Conservation (phyloP, 2,888 invertebrate species). For the Sphaerophoria rueppellii region DNA sequence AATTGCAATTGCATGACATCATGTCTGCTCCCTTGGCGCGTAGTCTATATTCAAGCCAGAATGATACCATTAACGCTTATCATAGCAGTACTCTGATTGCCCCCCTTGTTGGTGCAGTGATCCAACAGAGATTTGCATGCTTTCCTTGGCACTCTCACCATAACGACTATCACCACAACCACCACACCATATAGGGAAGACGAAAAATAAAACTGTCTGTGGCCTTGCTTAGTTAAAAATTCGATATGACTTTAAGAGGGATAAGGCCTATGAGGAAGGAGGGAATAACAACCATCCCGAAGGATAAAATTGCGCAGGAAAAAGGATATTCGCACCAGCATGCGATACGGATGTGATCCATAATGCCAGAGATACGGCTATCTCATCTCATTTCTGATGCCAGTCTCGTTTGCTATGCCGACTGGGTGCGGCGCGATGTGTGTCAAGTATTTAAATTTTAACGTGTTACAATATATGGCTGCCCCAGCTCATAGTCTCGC, state of each 20-base stretch:
- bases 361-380: not conserved
- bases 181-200: not conserved
- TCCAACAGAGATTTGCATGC: slow-evolving; percentile 31
- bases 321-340: slow-evolving; percentile 25
- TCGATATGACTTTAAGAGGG: slow-evolving; percentile 21
- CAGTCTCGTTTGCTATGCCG: not conserved
- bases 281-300: slow-evolving; percentile 2
- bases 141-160: no score
- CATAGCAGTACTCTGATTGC: slow-evolving; percentile 40
- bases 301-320: slow-evolving; percentile 29
- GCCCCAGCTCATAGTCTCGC: not conserved
- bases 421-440: slow-evolving; percentile 1
- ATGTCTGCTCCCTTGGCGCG: slow-evolving; percentile 25
- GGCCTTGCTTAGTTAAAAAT: slow-evolving; percentile 36
- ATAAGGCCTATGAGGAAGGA: not conserved
- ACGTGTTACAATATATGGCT: slow-evolving; percentile 29
- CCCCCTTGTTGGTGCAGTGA: slow-evolving; percentile 10
- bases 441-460: slow-evolving; percentile 46
- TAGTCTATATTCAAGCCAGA: not conserved
- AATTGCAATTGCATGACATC: slow-evolving; percentile 27
- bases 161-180: no score
- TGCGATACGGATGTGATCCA: slow-evolving; percentile 44
- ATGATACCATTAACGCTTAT: slow-evolving; percentile 58
- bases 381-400: not conserved
- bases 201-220: slow-evolving; percentile 6